These are phyloP conservation scores for Cantharis flavilabris DNA, from an alignment of 2,888 invertebrate genomes.

Conservation along the genomic window DNA sequence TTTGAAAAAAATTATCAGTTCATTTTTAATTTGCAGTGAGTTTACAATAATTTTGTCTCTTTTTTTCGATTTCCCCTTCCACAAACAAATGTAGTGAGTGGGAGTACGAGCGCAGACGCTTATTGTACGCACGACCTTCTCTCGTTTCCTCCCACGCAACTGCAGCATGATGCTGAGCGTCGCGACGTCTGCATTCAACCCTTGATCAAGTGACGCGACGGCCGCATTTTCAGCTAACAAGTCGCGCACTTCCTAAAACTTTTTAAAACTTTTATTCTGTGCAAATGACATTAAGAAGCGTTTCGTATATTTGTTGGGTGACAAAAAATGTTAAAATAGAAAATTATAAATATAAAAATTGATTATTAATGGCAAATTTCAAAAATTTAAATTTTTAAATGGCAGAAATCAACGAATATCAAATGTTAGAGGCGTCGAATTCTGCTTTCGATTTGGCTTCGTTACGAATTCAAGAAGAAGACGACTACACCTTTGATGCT, in stretches of 20 bases:
- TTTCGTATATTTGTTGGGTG: background rate
- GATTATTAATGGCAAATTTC: background rate
- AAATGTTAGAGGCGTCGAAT: slow-evolving; percentile 52
- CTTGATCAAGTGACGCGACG: slow-evolving; percentile 31
- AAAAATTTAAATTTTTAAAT: slow-evolving; percentile 33
- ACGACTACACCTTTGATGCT: slow-evolving; percentile 52
- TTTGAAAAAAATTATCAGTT: background rate
- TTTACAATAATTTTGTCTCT: slow-evolving; percentile 8
- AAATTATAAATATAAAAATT: background rate
- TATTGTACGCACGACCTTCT: slow-evolving; percentile 36
- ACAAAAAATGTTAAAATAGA: background rate
- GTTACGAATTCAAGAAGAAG: slow-evolving; percentile 56
- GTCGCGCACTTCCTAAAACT: slow-evolving; percentile 17
- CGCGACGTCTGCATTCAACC: slow-evolving; percentile 40
- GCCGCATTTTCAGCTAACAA: slow-evolving; percentile 23
- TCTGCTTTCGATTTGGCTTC: slow-evolving; percentile 54
- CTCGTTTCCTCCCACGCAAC: slow-evolving; percentile 39
- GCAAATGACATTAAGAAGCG: slow-evolving; percentile 3
- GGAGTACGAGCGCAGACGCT: slow-evolving; percentile 38
- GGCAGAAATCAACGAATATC: slow-evolving; percentile 44
- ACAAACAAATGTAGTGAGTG: slow-evolving; percentile 17
- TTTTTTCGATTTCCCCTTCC: slow-evolving; percentile 19
- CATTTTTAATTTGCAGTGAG: background rate
- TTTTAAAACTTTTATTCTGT: slow-evolving; percentile 8
- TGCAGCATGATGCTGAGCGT: slow-evolving; percentile 41